Base-by-base conservation (phyloP, 1,140 invertebrate species). In the Panagrolaimus sp. region DNA sequence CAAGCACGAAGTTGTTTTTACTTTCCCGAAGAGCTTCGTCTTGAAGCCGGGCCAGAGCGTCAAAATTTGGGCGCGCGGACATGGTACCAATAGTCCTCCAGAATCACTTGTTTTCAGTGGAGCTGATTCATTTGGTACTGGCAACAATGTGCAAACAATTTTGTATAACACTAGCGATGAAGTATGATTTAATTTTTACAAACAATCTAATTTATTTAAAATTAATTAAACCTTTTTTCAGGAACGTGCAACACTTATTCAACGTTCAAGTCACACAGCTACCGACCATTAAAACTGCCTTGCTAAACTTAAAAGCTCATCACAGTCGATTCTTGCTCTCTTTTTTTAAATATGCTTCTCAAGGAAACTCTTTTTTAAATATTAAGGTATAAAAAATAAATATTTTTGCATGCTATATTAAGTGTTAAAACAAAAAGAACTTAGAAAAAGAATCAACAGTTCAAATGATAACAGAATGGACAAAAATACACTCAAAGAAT, bases 101-200 rank as follows among this genome's bases (percentile, higher is more conserved):
- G 80, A 82, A 21, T 70, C 73, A 44, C 72, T 82, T 44, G 73
- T 83, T n/a, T 83, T 81, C 67, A 79, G 83, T 12, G 72, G 63
- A 7, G 80, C 83, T 43, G 80, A 82, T 21, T 72, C 75, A 14
- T 82, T 83, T 65, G 80, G 80, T 21, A 65, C 71, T 32, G 80
- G 80, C n/a, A 71, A 75, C 52, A 82, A 82, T 58, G 81, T 82
- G 1, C 81, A 82, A 64, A 82, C 81, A 17, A 72, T 83, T 44
- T 71, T 82, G 17, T 82, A 83, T 67, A 82, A 82, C 72, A 78
- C 73, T n/a, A 69, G 78, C 43, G 81, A 80, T 63, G 80, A 81
- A 58, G 75, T 77, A 69, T 47, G 65, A 21, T 14, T 6, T 17
- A 45, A 28, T 21, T 26, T 15, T 7, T 28, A 69, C 1, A 28